Evolutionary conservation across 2,888 invertebrate species (phyloP).

Genomic region (Caenorhabditis afra): DNA sequence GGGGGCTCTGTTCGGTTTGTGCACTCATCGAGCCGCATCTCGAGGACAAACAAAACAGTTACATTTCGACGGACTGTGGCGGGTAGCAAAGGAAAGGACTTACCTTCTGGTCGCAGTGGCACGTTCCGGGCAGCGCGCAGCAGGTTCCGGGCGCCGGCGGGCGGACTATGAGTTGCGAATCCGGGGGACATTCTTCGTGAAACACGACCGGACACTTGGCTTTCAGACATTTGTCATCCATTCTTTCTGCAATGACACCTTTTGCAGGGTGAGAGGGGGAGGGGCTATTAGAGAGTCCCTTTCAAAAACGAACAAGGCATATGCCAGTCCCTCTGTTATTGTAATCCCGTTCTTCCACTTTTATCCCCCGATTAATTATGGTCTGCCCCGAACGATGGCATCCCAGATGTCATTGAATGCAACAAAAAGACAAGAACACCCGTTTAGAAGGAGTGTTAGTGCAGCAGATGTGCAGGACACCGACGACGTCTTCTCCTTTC

Average conservation of each 20-base stretch:
- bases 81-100: background rate
- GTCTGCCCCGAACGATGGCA: constrained; percentile 1
- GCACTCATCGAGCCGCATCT: constrained; percentile 38
- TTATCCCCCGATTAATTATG: constrained; percentile 31
- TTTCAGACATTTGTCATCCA: constrained; percentile 69
- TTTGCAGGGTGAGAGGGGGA: background rate
- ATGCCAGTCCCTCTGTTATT: too few relatives aligned
- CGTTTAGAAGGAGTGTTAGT: constrained; percentile 32
- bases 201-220: constrained; percentile 75
- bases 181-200: constrained; percentile 78
- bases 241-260: constrained; percentile 59
- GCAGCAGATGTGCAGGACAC: constrained; percentile 43
- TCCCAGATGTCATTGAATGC: constrained; percentile 29
- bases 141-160: constrained; percentile 78
- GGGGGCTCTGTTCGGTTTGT: constrained; percentile 50
- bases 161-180: constrained; percentile 72
- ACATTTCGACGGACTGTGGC: constrained; percentile 48
- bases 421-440: constrained; percentile 1
- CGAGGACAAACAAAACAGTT: constrained; percentile 56
- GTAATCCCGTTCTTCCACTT: background rate
- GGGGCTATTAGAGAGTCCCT: too few relatives aligned
- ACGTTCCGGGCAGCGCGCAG: constrained; percentile 68
- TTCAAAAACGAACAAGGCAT: too few relatives aligned
- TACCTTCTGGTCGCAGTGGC: constrained; percentile 69
- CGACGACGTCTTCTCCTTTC: constrained; percentile 15